These are phyloP conservation scores for Scophthalmus maximus DNA, from an alignment of 2,113 vertebrate species.

Conservation along the genomic window DNA sequence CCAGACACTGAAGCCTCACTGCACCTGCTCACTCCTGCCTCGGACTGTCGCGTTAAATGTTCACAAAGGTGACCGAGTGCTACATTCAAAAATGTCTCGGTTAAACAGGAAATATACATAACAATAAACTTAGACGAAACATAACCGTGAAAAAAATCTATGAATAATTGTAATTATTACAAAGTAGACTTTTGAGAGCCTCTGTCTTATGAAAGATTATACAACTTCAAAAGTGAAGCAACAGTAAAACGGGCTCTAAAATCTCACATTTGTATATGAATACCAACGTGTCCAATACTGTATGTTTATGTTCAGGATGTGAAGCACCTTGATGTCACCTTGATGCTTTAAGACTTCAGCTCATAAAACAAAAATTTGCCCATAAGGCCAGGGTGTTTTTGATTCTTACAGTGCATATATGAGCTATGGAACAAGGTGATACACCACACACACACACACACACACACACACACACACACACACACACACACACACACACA, in stretches of 20 bases:
- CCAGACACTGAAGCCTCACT: constrained; percentile 7
- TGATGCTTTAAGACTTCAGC: constrained; percentile 18
- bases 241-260: no score
- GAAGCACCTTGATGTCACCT: no score
- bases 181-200: not conserved
- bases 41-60: not conserved
- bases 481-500: constrained; percentile 10
- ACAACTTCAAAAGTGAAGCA: no score
- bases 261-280: not conserved
- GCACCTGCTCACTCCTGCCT: constrained; percentile 3
- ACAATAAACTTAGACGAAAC: no score
- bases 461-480: constrained; percentile 12
- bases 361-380: constrained; percentile 18
- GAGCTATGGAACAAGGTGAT: constrained; percentile 6
- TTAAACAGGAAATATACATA: not conserved
- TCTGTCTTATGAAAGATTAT: not conserved
- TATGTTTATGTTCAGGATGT: no score
- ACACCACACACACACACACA: constrained; percentile 4
- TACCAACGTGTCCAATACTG: no score
- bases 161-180: not conserved
- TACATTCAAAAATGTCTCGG: not conserved
- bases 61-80: no score
- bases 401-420: constrained; percentile 13
- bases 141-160: not conserved
- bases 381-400: constrained; percentile 26